Conservation (phyloP, 2,797 vertebrate species). For the Ceyx erithaca region DNA sequence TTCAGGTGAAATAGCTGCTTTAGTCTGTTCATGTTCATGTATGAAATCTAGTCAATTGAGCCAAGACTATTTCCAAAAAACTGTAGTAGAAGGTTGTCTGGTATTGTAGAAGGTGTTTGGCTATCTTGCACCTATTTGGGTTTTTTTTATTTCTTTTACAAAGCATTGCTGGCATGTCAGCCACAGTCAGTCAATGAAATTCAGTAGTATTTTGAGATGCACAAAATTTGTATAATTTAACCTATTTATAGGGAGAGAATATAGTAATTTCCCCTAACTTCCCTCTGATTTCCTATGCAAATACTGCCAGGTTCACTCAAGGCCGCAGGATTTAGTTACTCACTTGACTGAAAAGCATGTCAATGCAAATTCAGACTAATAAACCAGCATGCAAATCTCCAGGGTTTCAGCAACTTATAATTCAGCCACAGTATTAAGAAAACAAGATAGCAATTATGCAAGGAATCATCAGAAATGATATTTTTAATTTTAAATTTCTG, state of each 20-base stretch:
- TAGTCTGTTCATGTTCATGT: not conserved
- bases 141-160: not conserved
- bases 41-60: not conserved
- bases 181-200: slow-evolving; percentile 31
- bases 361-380: slow-evolving; percentile 75
- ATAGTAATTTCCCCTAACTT: slow-evolving; percentile 55
- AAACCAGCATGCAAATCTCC: slow-evolving; percentile 70
- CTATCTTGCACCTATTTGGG: not conserved
- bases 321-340: slow-evolving; percentile 72
- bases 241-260: slow-evolving; percentile 52
- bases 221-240: slow-evolving; percentile 45
- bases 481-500: slow-evolving; percentile 78
- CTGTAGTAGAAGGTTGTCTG: not conserved
- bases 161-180: not conserved
- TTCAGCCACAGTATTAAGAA: slow-evolving; percentile 73
- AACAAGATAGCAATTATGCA: slow-evolving; percentile 78
- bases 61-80: not conserved
- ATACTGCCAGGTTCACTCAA: slow-evolving; percentile 59
- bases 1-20: not conserved
- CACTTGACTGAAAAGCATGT: slow-evolving; percentile 78
- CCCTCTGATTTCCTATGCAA: slow-evolving; percentile 75
- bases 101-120: not conserved
- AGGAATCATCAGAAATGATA: slow-evolving; percentile 73
- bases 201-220: slow-evolving; percentile 37
- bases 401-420: slow-evolving; percentile 74